Evolutionary conservation across 2,797 vertebrate species (phyloP), one percentile per base, ranked within the genome.

Genomic region (Enteromius fasciolatus): DNA sequence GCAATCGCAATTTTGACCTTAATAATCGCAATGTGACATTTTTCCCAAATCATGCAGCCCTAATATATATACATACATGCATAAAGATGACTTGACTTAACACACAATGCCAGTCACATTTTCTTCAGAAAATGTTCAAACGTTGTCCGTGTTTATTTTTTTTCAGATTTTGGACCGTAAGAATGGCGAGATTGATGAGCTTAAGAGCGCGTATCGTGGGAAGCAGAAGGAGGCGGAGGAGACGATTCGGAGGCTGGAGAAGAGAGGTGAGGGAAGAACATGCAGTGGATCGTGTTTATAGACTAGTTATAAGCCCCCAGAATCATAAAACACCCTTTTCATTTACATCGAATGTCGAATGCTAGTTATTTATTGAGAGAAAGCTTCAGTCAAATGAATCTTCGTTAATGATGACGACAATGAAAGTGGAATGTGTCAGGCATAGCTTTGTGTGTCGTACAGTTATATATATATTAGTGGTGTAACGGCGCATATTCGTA

Each of bases 131-230:
- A 46, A 69, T 41, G 1, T 68, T 39, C 33, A 67, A 39, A 28
- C 0, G 7, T 48, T 41, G 7, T 18, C 3, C 28, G 25, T 68
- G 15, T 23, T 1, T 23, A 72, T 4, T 83, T n/a, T 87, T n/a
- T 87, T 87, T 82, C 88, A 99, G 98, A 98, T 99, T 93, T 93
- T 99, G 90, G 94, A 96, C 84, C 93, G 97, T 81, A 99, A 99
- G 90, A 99, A 99, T 74, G 89, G 93, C 0, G 98, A 99, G 93
- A 95, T 96, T 66, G 97, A 98, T 44, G 94, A 95, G 87, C 79
- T 97, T 88, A 99, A 99, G 92, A 91, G 85, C 44, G 28, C 93
- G 77, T 94, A 97, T 83, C 91, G 92, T 81, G 92, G 82, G 85
- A 98, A 97, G 89, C 96, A 96, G 91, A 95, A 92, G 81, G 97